Percentiles rank a stretch among this genome's conserved stretches.
Conservation (phyloP, 1,140 invertebrate species). For the Drosophila auraria region DNA sequence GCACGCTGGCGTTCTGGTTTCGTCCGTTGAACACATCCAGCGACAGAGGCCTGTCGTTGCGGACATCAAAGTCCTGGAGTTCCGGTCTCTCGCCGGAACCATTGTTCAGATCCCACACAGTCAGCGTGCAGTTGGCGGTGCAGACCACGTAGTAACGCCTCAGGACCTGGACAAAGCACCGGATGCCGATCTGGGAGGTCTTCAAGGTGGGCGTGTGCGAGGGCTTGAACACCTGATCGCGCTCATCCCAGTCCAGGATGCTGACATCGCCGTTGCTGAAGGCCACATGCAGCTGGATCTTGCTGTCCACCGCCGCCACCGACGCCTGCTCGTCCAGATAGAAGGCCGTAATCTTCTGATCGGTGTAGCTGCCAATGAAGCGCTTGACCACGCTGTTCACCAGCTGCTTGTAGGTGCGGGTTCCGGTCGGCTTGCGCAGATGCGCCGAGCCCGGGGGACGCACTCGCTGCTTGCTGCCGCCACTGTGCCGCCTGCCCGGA, state of each 20-base stretch:
- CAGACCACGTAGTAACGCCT: constrained; percentile 60
- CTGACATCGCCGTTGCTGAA: constrained; percentile 59
- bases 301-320: not conserved
- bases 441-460: constrained; percentile 6
- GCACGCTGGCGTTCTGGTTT: constrained; percentile 18
- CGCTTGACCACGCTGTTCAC: constrained; percentile 49
- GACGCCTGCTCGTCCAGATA: constrained; percentile 47
- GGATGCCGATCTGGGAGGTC: constrained; percentile 30
- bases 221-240: constrained; percentile 41
- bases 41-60: constrained; percentile 19
- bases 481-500: constrained; percentile 5
- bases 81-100: constrained; percentile 14
- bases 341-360: constrained; percentile 53
- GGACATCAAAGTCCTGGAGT: constrained; percentile 11
- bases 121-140: constrained; percentile 26
- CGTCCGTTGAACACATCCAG: constrained; percentile 40
- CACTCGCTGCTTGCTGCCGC: constrained; percentile 17
- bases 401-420: constrained; percentile 38
- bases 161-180: constrained; percentile 40
- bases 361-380: constrained; percentile 4
- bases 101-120: constrained; percentile 53
- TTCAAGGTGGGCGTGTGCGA: constrained; percentile 32
- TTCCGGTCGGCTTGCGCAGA: constrained; percentile 12
- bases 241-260: constrained; percentile 54
- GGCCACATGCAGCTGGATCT: constrained; percentile 62